A percentile compares a stretch with the other conserved stretches of the same genome.
phyloP scores from a whole-genome alignment of 2,797 vertebrate species.

The Trachops cirrhosus region DNA sequence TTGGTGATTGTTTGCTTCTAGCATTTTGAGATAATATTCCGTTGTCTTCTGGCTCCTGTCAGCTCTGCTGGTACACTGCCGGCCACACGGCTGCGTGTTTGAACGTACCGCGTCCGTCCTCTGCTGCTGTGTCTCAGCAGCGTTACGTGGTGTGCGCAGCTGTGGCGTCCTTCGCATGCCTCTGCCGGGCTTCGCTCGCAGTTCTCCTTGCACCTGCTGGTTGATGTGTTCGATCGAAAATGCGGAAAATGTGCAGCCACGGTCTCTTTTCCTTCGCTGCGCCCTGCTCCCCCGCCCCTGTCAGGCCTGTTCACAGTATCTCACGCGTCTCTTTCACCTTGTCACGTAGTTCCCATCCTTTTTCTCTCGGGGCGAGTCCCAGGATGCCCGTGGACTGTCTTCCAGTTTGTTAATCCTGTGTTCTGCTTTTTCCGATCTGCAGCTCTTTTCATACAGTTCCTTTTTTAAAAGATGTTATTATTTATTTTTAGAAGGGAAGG shows the following conservation, averaged over 20 bases:
- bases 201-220: background rate
- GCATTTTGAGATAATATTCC: background rate
- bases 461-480: too few species aligned
- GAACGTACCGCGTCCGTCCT: background rate
- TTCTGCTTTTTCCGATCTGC: background rate
- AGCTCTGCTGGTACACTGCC: background rate
- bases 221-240: background rate
- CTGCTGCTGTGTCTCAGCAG: background rate
- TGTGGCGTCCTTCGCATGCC: background rate
- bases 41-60: background rate
- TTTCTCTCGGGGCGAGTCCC: background rate
- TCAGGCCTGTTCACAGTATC: too few species aligned
- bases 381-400: background rate
- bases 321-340: background rate
- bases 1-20: background rate
- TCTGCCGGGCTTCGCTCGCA: background rate
- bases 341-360: too few species aligned
- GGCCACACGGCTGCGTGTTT: background rate
- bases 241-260: background rate
- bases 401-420: background rate
- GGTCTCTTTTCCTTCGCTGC: background rate
- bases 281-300: rapidly evolving
- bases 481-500: too few species aligned
- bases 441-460: background rate
- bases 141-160: background rate